These are phyloP conservation scores for Oegoconia quadripuncta DNA, from an alignment of 2,888 invertebrate genomes.

Conservation along the genomic window DNA sequence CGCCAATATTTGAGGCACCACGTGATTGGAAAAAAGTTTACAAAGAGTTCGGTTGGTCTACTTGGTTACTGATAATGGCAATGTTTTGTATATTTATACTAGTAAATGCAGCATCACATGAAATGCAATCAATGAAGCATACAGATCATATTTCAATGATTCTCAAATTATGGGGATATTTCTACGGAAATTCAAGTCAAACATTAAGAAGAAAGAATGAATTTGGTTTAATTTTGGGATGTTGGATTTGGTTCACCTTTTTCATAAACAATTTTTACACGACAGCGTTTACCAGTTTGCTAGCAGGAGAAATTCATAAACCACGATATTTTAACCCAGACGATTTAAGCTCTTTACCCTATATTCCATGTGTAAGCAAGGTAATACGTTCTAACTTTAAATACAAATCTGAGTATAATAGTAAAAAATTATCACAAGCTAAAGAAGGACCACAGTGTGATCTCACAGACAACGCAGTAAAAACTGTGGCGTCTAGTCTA, in stretches of 20 bases:
- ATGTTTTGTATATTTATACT: background rate
- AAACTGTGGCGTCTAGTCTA: no score
- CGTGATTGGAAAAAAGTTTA: slow-evolving; percentile 12
- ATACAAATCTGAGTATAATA: no score
- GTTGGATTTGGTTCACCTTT: slow-evolving; percentile 22
- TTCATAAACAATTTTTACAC: slow-evolving; percentile 19
- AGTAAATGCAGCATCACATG: background rate
- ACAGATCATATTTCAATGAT: background rate
- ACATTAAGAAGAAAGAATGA: slow-evolving; percentile 7
- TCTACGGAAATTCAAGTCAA: slow-evolving; percentile 10
- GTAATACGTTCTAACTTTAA: background rate
- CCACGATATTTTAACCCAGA: background rate
- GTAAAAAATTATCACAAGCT: no score
- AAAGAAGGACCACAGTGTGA: no score
- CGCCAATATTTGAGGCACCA: background rate
- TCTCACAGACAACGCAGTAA: no score
- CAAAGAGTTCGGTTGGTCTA: slow-evolving; percentile 6
- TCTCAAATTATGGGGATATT: slow-evolving; percentile 14
- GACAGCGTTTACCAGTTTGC: slow-evolving; percentile 18
- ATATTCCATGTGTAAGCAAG: slow-evolving; percentile 4
- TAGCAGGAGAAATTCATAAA: slow-evolving; percentile 6
- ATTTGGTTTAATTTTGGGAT: slow-evolving; percentile 10
- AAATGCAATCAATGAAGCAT: background rate
- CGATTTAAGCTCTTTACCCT: background rate
- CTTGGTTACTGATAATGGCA: slow-evolving; percentile 5